Percentiles rank a stretch among this genome's conserved stretches.
Conservation (phyloP, 2,113 vertebrate genomes). For the Myodes glareolus region DNA sequence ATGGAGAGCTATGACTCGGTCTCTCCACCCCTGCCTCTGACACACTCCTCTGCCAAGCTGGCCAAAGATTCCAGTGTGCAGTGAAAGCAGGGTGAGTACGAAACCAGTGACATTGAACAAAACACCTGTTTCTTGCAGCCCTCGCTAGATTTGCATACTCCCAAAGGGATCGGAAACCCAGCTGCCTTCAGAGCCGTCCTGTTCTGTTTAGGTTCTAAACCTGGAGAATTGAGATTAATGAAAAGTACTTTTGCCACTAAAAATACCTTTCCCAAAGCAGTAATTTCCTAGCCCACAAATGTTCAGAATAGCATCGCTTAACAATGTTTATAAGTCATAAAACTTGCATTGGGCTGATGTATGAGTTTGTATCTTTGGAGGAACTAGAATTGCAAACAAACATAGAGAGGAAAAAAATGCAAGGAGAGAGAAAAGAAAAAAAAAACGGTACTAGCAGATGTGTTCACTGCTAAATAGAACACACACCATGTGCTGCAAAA, state of each 20-base stretch:
- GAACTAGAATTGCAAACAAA: slow-evolving; percentile 82
- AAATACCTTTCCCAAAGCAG: slow-evolving; percentile 66
- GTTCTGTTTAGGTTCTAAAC: slow-evolving; percentile 58
- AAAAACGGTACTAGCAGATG: slow-evolving; percentile 87
- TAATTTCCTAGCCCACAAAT: slow-evolving; percentile 50
- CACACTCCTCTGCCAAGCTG: background rate
- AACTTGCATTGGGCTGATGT: slow-evolving; percentile 79
- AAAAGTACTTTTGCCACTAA: slow-evolving; percentile 49
- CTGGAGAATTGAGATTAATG: slow-evolving; percentile 69
- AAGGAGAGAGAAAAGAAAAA: slow-evolving; percentile 69
- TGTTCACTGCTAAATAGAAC: slow-evolving; percentile 88
- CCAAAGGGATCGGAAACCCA: slow-evolving; percentile 42
- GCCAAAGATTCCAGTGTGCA: slow-evolving; percentile 42
- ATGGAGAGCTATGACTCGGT: background rate
- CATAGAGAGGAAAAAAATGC: background rate
- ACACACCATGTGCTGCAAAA: slow-evolving; percentile 87
- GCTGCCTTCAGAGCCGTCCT: slow-evolving; percentile 13
- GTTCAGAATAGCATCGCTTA: slow-evolving; percentile 73
- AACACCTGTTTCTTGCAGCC: slow-evolving; percentile 23
- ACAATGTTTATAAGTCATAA: slow-evolving; percentile 79
- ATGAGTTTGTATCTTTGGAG: slow-evolving; percentile 82
- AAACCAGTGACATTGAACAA: background rate
- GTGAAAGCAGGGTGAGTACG: slow-evolving; percentile 23
- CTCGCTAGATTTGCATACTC: background rate
- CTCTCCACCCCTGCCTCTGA: background rate